Conservation (phyloP, 2,113 vertebrate genomes). For the Callorhinus ursinus region DNA sequence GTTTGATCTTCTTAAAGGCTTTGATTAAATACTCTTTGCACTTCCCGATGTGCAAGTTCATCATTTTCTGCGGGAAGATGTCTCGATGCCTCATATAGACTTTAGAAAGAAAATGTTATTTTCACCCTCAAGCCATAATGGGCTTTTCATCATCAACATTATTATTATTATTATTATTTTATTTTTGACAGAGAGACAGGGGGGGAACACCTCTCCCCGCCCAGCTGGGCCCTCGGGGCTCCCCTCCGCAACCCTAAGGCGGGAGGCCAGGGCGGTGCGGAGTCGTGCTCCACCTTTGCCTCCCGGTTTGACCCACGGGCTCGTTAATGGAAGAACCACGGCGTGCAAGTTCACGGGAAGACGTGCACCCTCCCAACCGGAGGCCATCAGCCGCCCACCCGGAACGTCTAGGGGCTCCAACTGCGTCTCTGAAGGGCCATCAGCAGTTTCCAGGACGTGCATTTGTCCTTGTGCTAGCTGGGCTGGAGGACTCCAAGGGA, state of each 20-base stretch:
- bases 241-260: constrained; percentile 41
- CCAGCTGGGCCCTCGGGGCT: constrained; percentile 50
- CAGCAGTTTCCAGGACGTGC: constrained; percentile 9
- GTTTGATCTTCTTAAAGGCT: constrained; percentile 80
- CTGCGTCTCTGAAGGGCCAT: constrained; percentile 36
- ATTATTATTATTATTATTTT: constrained; percentile 82
- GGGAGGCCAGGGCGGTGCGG: constrained; percentile 20
- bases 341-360: constrained; percentile 55
- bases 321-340: constrained; percentile 71
- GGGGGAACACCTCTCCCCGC: constrained; percentile 73
- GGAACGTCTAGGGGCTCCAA: not conserved
- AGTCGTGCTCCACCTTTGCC: constrained; percentile 31
- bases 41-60: constrained; percentile 69
- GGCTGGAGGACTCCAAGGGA: constrained; percentile 19
- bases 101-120: constrained; percentile 73
- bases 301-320: constrained; percentile 40
- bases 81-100: constrained; percentile 42
- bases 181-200: constrained; percentile 81
- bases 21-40: constrained; percentile 78
- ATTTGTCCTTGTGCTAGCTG: constrained; percentile 70
- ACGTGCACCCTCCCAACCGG: constrained; percentile 44
- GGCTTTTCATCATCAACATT: constrained; percentile 75
- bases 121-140: constrained; percentile 78
- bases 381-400: constrained; percentile 64
- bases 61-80: constrained; percentile 68